A percentile compares a stretch with the other conserved stretches of the same genome.
phyloP scores from a whole-genome alignment of 2,797 vertebrate species.

The Sebastes trivittatus region DNA sequence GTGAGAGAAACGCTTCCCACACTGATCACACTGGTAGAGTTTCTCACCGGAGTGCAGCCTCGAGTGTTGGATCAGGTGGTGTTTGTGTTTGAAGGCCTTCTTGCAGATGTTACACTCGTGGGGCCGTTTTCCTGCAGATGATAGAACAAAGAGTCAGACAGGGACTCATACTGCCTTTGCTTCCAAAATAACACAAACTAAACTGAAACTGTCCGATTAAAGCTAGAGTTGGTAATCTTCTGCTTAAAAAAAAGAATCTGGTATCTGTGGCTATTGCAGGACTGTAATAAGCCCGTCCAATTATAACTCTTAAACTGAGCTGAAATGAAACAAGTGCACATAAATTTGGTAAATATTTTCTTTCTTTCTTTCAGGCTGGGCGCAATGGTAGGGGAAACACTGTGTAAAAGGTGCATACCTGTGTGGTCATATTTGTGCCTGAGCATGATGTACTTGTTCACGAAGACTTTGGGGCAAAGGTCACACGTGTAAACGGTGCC shows the following conservation, averaged over 20 bases:
- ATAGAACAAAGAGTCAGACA: not conserved
- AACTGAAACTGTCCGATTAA: not conserved
- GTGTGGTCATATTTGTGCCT: slow-evolving; percentile 91
- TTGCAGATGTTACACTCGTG: slow-evolving; percentile 95
- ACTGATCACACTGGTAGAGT: slow-evolving; percentile 97
- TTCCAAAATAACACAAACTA: not conserved
- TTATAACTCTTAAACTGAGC: too few relatives aligned
- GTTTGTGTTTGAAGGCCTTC: slow-evolving; percentile 99
- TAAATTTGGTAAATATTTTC: too few relatives aligned
- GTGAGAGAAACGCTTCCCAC: slow-evolving; percentile 97
- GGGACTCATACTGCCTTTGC: too few relatives aligned
- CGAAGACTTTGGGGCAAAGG: slow-evolving; percentile 97
- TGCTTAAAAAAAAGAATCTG: too few relatives aligned
- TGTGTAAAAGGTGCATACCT: slow-evolving; percentile 18
- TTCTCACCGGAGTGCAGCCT: slow-evolving; percentile 97
- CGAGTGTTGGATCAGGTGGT: slow-evolving; percentile 97
- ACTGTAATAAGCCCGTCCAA: too few relatives aligned
- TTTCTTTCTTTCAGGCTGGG: too few relatives aligned
- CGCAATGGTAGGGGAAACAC: too few relatives aligned
- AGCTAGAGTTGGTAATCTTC: too few relatives aligned
- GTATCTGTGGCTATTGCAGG: too few relatives aligned
- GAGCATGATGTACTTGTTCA: slow-evolving; percentile 95
- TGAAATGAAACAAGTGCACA: too few relatives aligned
- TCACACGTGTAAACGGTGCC: slow-evolving; percentile 92
- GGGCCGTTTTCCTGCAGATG: slow-evolving; percentile 90